Base-by-base conservation (phyloP, 2,113 vertebrate genomes). In the Clarias macrocephalus region DNA sequence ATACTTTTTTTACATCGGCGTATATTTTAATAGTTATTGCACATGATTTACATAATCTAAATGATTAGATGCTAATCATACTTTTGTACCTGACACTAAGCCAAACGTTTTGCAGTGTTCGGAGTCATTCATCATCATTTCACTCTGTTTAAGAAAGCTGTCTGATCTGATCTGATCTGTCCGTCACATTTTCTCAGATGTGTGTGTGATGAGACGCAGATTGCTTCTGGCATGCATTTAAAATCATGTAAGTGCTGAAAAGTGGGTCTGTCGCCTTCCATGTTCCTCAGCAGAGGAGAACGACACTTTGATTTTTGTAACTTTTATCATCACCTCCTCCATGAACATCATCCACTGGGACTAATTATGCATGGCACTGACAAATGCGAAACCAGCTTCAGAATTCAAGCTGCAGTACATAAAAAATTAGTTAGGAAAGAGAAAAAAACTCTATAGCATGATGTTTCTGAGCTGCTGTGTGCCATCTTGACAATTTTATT, bases 161-260 rank as follows among this genome's bases (percentile, higher is more conserved):
- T 42, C 79, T 81, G 30, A 11, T 80, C 77, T 80, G 56, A 81
- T 81, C 59, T 80, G 56, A 81, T 81, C 59, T 81, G 79, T 62
- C 79, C 79, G 62, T 81, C 79, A 81, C 57, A 81, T 33, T 62
- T 62, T 25, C 57, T 81, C 79, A 81, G 79, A 81, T 81, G 59
- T 62, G 79, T 37, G 56, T 37, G 56, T 80, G 56, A 80, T 33
- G 57, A 80, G 30, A 80, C 57, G 13, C 79, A 80, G 79, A 37
- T 80, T 77, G 75, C 75, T 77, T 13, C 75, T 77, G 48, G 75
- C 75, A 77, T 54, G 75, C 75, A 77, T 77, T 77, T 77, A 77
- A 56, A 79, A 79, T 79, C 75, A 5, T 79, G 25, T 79, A 77
- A 77, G 48, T 19, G 15, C 48, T 54, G 52, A 3, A 79, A 57